Percentiles rank a stretch among this genome's conserved stretches.
Evolutionary conservation across 2,888 invertebrate species (phyloP).

Genomic region (Furcula furcula): DNA sequence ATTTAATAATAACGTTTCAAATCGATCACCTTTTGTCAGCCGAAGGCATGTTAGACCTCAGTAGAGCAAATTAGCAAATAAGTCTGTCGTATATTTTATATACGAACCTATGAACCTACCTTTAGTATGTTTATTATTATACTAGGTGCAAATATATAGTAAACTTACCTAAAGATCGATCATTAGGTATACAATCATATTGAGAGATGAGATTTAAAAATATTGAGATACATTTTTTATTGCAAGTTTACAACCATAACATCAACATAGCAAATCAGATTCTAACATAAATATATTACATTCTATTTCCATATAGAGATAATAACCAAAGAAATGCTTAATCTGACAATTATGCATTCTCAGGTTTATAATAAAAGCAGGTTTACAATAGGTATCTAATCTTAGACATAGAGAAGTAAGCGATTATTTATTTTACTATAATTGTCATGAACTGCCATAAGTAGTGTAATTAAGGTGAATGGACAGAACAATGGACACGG

Average conservation of each 20-base stretch:
- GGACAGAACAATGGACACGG: constrained; percentile 12
- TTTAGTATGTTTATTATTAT: too few relatives aligned
- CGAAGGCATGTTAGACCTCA: constrained; percentile 55
- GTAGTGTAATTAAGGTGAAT: constrained; percentile 45
- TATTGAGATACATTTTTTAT: too few relatives aligned
- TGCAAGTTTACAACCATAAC: too few relatives aligned
- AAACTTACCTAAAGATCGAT: too few relatives aligned
- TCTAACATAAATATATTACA: constrained; percentile 9
- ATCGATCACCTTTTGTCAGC: constrained; percentile 67
- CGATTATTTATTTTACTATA: constrained; percentile 68
- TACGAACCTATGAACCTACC: too few relatives aligned
- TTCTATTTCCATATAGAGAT: too few relatives aligned
- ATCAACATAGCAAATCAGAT: constrained; percentile 5
- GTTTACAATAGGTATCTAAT: neutral
- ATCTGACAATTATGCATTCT: constrained; percentile 2
- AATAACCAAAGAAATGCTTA: constrained; percentile 31
- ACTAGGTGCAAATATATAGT: too few relatives aligned
- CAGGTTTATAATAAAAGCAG: neutral
- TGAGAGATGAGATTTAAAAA: too few relatives aligned
- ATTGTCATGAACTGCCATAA: constrained; percentile 66
- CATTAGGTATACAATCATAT: too few relatives aligned
- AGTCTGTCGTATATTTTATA: too few relatives aligned
- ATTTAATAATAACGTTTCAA: constrained; percentile 62
- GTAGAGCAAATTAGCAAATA: too few relatives aligned
- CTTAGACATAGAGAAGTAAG: constrained; percentile 18